phyloP scores from a whole-genome alignment of 2,888 invertebrate species.

The Lycaena phlaeas region DNA sequence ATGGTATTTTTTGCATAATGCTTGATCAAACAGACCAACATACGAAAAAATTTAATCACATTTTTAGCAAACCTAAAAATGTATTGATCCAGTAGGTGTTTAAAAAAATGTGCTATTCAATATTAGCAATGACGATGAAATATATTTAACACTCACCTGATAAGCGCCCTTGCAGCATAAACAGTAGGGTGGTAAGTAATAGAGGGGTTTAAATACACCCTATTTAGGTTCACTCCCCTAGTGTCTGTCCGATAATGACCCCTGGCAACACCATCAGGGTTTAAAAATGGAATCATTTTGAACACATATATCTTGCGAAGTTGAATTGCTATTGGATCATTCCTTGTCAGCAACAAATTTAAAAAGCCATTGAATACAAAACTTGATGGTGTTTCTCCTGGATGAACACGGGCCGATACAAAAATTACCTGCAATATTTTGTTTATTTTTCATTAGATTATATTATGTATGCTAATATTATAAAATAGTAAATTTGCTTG shows the following conservation, averaged over 20 bases:
- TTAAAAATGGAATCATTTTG: conserved; percentile 91
- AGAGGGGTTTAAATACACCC: conserved; percentile 88
- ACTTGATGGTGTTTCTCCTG: conserved; percentile 93
- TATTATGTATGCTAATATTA: no score
- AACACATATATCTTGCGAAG: conserved; percentile 86
- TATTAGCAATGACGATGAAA: background rate
- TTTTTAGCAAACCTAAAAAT: no score
- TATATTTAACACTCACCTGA: conserved; percentile 57
- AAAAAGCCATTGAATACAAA: conserved; percentile 92
- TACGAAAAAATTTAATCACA: no score
- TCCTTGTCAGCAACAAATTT: conserved; percentile 81
- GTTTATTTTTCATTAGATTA: no score
- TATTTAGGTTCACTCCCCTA: conserved; percentile 88
- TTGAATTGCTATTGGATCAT: conserved; percentile 82
- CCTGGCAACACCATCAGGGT: conserved; percentile 90
- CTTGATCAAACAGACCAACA: no score
- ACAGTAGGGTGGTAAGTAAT: conserved; percentile 85
- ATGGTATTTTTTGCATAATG: no score
- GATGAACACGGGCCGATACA: conserved; percentile 91
- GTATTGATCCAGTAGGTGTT: no score
- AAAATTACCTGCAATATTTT: conserved; percentile 82
- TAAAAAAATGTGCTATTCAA: background rate
- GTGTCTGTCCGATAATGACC: conserved; percentile 92
- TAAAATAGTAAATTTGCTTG: no score
- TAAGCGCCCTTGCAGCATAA: conserved; percentile 85